Conservation (phyloP, 2,113 vertebrate species). For the Synchiropus splendidus region DNA sequence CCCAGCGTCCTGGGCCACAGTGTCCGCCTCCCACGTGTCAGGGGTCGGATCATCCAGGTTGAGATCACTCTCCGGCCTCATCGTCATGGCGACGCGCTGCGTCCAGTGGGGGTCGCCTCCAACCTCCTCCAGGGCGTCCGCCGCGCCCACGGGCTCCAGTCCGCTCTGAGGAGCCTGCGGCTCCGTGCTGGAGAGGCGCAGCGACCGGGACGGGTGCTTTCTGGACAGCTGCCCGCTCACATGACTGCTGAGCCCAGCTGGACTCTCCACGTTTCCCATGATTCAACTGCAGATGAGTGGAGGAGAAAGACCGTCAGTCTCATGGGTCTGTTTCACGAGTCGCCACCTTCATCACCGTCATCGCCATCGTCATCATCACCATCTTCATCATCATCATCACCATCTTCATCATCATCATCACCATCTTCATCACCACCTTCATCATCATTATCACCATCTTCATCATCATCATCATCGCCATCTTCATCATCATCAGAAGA, state of each 20-base stretch:
- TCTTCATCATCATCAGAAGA: no score
- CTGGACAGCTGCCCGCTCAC: constrained; percentile 75
- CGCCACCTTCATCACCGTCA: constrained; percentile 5
- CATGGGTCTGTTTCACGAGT: not conserved
- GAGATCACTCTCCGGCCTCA: constrained; percentile 83
- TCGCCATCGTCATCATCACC: no score
- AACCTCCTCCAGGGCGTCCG: constrained; percentile 71
- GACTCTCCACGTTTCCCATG: constrained; percentile 97
- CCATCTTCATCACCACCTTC: no score
- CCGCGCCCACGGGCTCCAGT: constrained; percentile 74
- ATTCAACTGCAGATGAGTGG: constrained; percentile 46
- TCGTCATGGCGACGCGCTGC: constrained; percentile 75
- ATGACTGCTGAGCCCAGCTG: constrained; percentile 79
- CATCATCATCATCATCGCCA: no score
- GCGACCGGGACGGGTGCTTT: constrained; percentile 84
- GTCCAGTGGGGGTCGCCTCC: constrained; percentile 77
- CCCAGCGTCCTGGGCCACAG: constrained; percentile 64
- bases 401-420: no score
- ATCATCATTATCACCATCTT: no score
- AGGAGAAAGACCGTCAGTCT: no score
- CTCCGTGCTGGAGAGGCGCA: constrained; percentile 74
- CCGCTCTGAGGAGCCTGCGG: constrained; percentile 75
- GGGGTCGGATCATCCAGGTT: constrained; percentile 63
- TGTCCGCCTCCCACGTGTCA: constrained; percentile 72
- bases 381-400: no score